These are phyloP conservation scores for Coilia nasus DNA, from an alignment of 2,797 vertebrate species.

Conservation along the genomic window DNA sequence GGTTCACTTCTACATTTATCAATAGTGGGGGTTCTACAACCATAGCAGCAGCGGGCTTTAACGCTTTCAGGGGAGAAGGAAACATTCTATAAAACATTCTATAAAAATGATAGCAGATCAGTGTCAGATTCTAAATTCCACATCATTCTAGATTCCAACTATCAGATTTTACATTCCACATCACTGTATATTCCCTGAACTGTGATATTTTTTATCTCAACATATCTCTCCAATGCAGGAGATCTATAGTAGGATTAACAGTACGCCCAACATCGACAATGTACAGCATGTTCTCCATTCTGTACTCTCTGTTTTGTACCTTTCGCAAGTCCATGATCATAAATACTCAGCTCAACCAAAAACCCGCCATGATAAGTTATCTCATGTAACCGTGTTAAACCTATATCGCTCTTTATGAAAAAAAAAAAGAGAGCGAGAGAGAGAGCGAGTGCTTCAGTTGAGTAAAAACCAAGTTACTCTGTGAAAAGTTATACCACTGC, in stretches of 20 bases:
- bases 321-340: neutral
- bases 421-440: neutral
- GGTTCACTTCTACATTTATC: neutral
- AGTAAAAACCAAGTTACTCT: neutral
- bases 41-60: neutral
- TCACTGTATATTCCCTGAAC: too few relatives aligned
- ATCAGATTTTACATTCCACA: too few relatives aligned
- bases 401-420: conserved; percentile 9
- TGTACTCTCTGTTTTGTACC: neutral
- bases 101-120: too few relatives aligned
- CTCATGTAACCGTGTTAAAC: conserved; percentile 7
- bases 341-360: neutral
- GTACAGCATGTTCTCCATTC: neutral
- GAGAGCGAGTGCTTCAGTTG: neutral
- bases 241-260: neutral
- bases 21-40: neutral
- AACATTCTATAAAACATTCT: too few relatives aligned
- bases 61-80: too few relatives aligned
- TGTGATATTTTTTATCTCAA: too few relatives aligned
- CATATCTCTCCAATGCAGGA: neutral
- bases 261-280: neutral
- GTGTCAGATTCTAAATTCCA: too few relatives aligned
- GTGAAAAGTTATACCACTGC: conserved; percentile 17
- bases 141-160: too few relatives aligned
- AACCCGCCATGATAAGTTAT: neutral